Evolutionary conservation across 2,888 invertebrate genomes (phyloP).

Genomic region (Dione vanillae): DNA sequence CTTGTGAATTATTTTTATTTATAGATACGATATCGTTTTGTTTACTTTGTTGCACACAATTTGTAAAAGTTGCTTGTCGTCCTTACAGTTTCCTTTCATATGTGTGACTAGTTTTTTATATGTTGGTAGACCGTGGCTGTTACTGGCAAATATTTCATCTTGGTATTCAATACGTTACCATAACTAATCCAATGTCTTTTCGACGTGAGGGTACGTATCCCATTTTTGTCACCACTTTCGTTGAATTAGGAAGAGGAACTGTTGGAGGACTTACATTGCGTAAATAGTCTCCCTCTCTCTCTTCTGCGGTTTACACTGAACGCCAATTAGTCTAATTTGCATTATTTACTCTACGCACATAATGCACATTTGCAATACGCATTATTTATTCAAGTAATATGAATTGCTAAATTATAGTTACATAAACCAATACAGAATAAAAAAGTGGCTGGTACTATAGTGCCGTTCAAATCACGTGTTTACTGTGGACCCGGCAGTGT

Average conservation of each 20-base stretch:
- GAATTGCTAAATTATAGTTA: neutral
- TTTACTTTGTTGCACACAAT: constrained; percentile 2
- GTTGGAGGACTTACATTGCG: no score
- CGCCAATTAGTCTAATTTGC: neutral
- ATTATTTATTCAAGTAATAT: neutral
- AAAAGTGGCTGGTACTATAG: constrained; percentile 23
- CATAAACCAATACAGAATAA: neutral
- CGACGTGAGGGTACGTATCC: no score
- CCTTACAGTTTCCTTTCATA: constrained; percentile 19
- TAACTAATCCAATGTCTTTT: no score
- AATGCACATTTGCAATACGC: neutral
- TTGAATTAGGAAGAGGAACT: no score
- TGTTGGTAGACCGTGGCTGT: neutral
- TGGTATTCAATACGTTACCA: neutral
- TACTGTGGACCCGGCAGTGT: constrained; percentile 69
- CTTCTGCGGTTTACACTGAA: neutral
- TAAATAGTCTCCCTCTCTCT: no score
- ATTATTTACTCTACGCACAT: neutral
- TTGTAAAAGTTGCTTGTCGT: constrained; percentile 21
- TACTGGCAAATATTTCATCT: constrained; percentile 2
- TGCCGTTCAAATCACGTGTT: constrained; percentile 50
- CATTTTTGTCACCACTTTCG: no score
- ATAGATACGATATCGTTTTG: constrained; percentile 9
- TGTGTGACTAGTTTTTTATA: constrained; percentile 10
- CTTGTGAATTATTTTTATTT: neutral